A percentile compares a stretch with the other conserved stretches of the same genome.
Evolutionary conservation across 2,888 invertebrate genomes (phyloP).

Genomic region (Schizaphis graminum): DNA sequence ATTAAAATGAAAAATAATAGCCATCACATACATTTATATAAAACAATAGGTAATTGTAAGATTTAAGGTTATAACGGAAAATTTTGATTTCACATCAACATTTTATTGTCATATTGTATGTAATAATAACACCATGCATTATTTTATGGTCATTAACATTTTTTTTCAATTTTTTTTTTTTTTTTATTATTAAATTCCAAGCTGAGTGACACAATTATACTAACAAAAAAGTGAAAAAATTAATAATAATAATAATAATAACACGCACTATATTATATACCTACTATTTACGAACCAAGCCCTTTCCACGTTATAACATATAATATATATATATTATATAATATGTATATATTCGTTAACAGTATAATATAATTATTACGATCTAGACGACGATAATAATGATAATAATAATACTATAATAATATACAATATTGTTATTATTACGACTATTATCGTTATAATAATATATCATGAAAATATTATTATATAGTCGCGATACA

Average conservation of each 20-base stretch:
- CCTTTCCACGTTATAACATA: background rate
- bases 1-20: conserved; percentile 39
- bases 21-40: conserved; percentile 15
- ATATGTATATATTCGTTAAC: background rate
- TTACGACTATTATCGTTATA: conserved; percentile 30
- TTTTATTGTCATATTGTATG: background rate
- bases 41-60: conserved; percentile 17
- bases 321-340: background rate
- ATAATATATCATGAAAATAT: conserved; percentile 12
- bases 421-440: background rate
- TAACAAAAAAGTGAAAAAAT: background rate
- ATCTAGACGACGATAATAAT: conserved; percentile 10
- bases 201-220: background rate
- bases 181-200: background rate
- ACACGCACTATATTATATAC: background rate
- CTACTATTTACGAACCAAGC: background rate
- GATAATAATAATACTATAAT: background rate
- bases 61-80: conserved; percentile 20
- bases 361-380: background rate
- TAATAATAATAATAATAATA: background rate
- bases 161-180: background rate
- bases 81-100: background rate
- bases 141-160: background rate
- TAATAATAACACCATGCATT: background rate
- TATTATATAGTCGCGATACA: background rate